Evolutionary conservation across 2,888 invertebrate genomes (phyloP).

Genomic region (Scelioninae gen. 1): DNA sequence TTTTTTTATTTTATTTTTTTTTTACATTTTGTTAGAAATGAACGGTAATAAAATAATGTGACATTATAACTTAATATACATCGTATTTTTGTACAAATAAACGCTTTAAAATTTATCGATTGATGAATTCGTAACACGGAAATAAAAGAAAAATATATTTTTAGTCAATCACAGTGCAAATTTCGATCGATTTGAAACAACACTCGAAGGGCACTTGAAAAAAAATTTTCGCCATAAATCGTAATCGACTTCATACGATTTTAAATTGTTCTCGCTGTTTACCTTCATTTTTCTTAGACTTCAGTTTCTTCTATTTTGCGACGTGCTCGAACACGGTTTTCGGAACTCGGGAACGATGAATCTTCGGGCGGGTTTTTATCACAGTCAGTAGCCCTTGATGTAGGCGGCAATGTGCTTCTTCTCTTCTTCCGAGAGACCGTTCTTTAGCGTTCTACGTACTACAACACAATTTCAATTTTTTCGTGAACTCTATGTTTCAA

Average conservation of each 20-base stretch:
- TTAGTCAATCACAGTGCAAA: constrained; percentile 47
- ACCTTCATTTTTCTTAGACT: constrained; percentile 67
- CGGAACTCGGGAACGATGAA: constrained; percentile 72
- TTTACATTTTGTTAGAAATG: neutral
- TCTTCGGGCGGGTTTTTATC: constrained; percentile 76
- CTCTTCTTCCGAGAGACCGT: constrained; percentile 92
- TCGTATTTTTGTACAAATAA: neutral
- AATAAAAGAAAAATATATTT: constrained; percentile 19
- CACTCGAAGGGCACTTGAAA: constrained; percentile 65
- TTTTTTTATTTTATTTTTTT: too few relatives aligned
- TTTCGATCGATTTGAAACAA: constrained; percentile 44
- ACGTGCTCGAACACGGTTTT: constrained; percentile 62
- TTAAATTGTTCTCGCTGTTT: constrained; percentile 65
- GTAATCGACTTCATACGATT: constrained; percentile 60
- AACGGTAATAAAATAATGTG: constrained; percentile 1
- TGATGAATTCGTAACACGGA: constrained; percentile 6
- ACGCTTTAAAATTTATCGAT: too few relatives aligned
- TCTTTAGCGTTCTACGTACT: constrained; percentile 93
- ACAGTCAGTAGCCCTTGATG: constrained; percentile 89
- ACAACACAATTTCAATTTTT: constrained; percentile 80
- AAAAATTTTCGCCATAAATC: constrained; percentile 48
- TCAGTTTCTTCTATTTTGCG: constrained; percentile 61
- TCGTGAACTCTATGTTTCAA: constrained; percentile 36
- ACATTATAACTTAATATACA: constrained; percentile 1
- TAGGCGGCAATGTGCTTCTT: constrained; percentile 90